Percentiles rank a stretch among this genome's conserved stretches.
phyloP scores from a whole-genome alignment of 2,888 invertebrate genomes.

The Patella caerulea region DNA sequence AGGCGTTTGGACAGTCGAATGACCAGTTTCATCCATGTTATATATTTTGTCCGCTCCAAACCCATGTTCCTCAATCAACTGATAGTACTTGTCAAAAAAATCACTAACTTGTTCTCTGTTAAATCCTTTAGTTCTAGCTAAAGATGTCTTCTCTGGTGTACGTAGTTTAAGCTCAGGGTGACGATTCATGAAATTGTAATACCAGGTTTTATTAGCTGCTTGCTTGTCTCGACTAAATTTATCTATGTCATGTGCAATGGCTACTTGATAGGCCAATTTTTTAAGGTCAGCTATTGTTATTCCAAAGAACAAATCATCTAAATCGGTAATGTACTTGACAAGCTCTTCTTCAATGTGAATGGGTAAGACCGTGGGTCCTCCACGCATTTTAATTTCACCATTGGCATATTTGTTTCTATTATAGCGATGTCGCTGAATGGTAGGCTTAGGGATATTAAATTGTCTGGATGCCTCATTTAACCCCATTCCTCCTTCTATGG shows the following conservation, averaged over 20 bases:
- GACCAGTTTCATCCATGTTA: constrained; percentile 38
- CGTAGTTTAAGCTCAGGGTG: constrained; percentile 28
- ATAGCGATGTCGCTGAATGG: not conserved
- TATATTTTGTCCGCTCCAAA: constrained; percentile 28
- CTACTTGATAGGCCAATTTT: constrained; percentile 23
- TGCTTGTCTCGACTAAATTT: constrained; percentile 21
- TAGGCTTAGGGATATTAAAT: not conserved
- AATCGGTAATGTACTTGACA: not conserved
- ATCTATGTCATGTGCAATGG: constrained; percentile 9
- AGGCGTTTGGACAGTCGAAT: constrained; percentile 39
- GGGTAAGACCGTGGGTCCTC: not conserved
- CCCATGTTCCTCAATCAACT: constrained; percentile 30
- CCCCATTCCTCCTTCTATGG: not conserved
- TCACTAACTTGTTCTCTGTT: constrained; percentile 32
- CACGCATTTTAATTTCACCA: not conserved
- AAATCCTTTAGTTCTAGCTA: constrained; percentile 36
- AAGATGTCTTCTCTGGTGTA: constrained; percentile 29
- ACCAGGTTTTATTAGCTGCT: constrained; percentile 30
- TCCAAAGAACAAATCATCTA: not conserved
- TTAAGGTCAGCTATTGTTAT: not conserved
- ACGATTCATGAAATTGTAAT: constrained; percentile 29
- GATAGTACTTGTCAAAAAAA: constrained; percentile 32
- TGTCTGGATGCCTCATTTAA: not conserved
- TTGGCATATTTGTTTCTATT: not conserved
- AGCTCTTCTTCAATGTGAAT: not conserved